These are phyloP conservation scores for Procambarus clarkii DNA, from an alignment of 1,140 invertebrate species.

Conservation along the genomic window DNA sequence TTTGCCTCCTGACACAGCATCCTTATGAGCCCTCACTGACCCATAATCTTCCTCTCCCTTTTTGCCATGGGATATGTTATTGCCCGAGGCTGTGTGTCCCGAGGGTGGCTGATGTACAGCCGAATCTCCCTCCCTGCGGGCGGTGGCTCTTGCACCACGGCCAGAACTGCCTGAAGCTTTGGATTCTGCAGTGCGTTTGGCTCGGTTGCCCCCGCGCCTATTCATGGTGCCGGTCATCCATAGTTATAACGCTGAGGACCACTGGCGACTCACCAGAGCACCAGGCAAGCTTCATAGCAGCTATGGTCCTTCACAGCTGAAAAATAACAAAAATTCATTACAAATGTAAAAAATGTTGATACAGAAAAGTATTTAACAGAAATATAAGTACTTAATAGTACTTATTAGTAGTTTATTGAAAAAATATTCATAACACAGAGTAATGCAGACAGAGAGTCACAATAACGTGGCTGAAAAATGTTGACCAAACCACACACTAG, in stretches of 20 bases:
- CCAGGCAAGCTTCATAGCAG: slow-evolving; percentile 62
- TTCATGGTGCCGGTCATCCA: slow-evolving; percentile 64
- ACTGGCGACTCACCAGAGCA: slow-evolving; percentile 54
- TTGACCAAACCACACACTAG: too few relatives aligned
- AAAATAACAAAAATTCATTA: neutral
- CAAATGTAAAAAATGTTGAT: neutral
- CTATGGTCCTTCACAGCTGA: slow-evolving; percentile 37
- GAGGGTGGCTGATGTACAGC: slow-evolving; percentile 18
- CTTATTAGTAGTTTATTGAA: too few relatives aligned
- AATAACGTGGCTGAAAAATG: too few relatives aligned
- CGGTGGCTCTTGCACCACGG: slow-evolving; percentile 41
- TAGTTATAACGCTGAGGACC: slow-evolving; percentile 59
- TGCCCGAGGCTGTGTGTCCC: slow-evolving; percentile 19
- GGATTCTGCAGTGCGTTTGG: slow-evolving; percentile 60
- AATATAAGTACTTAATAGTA: too few relatives aligned
- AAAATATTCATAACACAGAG: too few relatives aligned
- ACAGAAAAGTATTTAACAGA: too few relatives aligned
- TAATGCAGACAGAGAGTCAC: too few relatives aligned
- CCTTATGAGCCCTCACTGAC: slow-evolving; percentile 35
- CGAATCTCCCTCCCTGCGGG: slow-evolving; percentile 57
- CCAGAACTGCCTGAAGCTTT: slow-evolving; percentile 51
- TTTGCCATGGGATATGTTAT: slow-evolving; percentile 44
- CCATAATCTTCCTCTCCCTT: slow-evolving; percentile 25
- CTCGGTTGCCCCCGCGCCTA: slow-evolving; percentile 65
- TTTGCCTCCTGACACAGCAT: slow-evolving; percentile 21